Evolutionary conservation across 2,113 vertebrate genomes (phyloP), one percentile per base, ranked within the genome.

Genomic region (Chionomys nivalis): DNA sequence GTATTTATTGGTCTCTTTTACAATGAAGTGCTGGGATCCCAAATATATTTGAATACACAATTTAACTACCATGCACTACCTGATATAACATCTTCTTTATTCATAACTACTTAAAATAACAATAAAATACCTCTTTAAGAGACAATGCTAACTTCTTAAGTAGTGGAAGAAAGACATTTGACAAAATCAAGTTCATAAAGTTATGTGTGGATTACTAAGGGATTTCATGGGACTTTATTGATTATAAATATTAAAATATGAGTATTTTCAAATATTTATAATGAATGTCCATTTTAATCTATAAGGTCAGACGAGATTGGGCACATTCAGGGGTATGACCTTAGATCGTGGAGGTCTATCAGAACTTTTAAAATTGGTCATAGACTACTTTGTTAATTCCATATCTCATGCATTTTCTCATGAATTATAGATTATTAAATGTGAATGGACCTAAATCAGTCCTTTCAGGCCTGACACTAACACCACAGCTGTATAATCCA

Each of bases 221-320:
- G 78, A 14, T 87, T 90, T 76, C 39, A 89, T 39, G 24, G n/a
- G 7, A 81, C 66, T 86, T 89, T 23, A 31, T n/a, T 87, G 21
- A 89, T 23, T 72, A 39, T 5, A 76, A 93, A 58, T 72, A 88
- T 93, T 58, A 77, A 58, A 33, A 36, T 58, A 24, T 90, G 17
- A 81, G 6, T 77, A 76, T 81, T 42, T 89, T 72, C 31, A 44
- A 47, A 89, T 61, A 65, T 7, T 58, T 24, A 33, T 0, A 1
- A n/a, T 66, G 7, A 61, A 21, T 24, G 52, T 96, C 70, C 13
- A 82, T 73, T 95, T 96, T 78, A 68, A 94, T 77, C 28, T 83
- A 16, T 11, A 82, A 79, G 55, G 76, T 77, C 55, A 58, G 55
- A 58, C 5, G 55, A 58, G 17, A 58, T 58, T 0, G 1, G 55